Evolutionary conservation across 2,797 vertebrate species (phyloP), one percentile per base, ranked within the genome.

Genomic region (Brotula barbata): DNA sequence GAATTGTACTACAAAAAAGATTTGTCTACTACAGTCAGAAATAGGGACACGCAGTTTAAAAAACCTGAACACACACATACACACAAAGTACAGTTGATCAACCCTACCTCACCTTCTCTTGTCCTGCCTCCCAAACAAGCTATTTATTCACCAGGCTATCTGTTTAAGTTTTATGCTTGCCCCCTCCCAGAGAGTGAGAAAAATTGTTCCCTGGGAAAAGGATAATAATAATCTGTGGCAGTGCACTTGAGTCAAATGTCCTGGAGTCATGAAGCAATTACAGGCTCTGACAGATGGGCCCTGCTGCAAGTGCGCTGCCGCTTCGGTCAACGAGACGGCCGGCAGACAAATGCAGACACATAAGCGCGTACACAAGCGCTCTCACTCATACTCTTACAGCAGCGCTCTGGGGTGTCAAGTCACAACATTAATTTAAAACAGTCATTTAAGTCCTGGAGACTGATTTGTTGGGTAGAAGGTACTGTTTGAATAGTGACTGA

Each of bases 151-250:
- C 42, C 42, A 63, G 2, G 58, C 71, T 76, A 85, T 81, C 77
- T 80, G 82, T 83, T 82, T 66, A 83, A 74, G 62, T 84, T 85
- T 82, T 71, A 85, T 75, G 52, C 69, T 64, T 53, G 34, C 63
- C 58, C 73, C 74, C 58, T 73, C 66, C 73, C 64, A 65, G 65
- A 80, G 70, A 83, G 81, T 64, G 72, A 85, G 80, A 88, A 76
- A 86, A 87, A 87, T 72, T 75, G 85, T 80, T 81, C 77, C 85
- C 74, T 14, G 76, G 78, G 85, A 88, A 90, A 90, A 87, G 81
- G 80, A 89, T 90, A 88, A 90, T 90, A 90, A 89, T 91, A 91
- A 90, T 91, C 85, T 84, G 82, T 90, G 81, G 83, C 80, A 82
- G 81, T 86, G 85, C 89, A 87, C 89, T 91, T 81, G 83, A 92